Base-by-base conservation (phyloP, 2,888 invertebrate species). In the Dermolepida albohirtum region DNA sequence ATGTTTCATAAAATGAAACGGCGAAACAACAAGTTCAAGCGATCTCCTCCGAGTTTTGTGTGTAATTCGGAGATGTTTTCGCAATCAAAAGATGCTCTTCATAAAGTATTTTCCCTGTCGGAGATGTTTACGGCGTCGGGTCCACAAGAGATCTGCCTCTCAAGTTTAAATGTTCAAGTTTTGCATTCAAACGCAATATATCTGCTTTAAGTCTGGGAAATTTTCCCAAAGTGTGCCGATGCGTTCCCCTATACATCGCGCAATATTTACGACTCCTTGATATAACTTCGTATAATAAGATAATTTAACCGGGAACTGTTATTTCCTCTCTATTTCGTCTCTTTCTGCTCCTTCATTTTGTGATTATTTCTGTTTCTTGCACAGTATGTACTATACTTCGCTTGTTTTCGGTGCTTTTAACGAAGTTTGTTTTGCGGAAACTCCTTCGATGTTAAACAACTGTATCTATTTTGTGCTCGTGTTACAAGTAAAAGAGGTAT, bases 81-180 rank as follows among this genome's bases (percentile, higher is more conserved):
- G 27, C 57, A 57, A 57, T 57, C 57, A 57, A 57, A 57, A 43
- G 57, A 27, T 43, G 57, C 57, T 16, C 43, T 57, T 57, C 57
- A 43, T 43, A 43, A 43, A 43, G 43, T 27, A 29, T 29, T 51
- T 51, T 51, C 51, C 11, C 29, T 12, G 34, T 22, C 7, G 29
- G 12, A 51, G 12, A 27, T 14, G 29, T 51, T 51, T 51, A 29
- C 51, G 27, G 50, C 22, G 12, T 51, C 27, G 29, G 51, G 34
- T n/a, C 29, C 2, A 12, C 27, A 22, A n/a, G 50, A 27, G 50
- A 27, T 22, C 50, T 10, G 27, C 12, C 29, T 51, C 22, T n/a
- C 5, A 29, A 51, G 51, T 51, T 51, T 51, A 51, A 51, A 51
- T 34, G 51, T 51, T 51, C 27, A 51, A 51, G 51, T 51, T 51